Percentiles rank a stretch among this genome's conserved stretches.
phyloP scores from a whole-genome alignment of 2,888 invertebrate genomes.

The Athalia rosae region DNA sequence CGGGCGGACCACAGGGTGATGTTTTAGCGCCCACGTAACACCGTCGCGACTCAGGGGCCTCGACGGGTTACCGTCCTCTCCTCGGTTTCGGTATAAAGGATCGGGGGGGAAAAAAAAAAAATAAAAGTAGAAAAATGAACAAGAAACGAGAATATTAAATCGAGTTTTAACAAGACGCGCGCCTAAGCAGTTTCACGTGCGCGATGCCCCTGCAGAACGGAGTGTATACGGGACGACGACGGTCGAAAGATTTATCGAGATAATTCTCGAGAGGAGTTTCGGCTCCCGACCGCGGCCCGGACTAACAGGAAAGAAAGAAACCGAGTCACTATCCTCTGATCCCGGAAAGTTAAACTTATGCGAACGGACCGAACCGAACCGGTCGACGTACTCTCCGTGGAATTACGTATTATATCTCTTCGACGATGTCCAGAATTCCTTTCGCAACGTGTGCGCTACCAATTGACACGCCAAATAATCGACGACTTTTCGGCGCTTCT shows the following conservation, averaged over 20 bases:
- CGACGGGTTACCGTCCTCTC: constrained; percentile 2
- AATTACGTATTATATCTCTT: neutral
- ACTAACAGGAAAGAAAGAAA: neutral
- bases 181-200: constrained; percentile 31
- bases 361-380: too few relatives aligned
- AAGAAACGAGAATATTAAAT: neutral
- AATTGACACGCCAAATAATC: too few relatives aligned
- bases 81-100: neutral
- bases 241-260: constrained; percentile 27
- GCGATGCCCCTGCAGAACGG: constrained; percentile 18
- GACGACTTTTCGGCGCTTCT: too few relatives aligned
- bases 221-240: neutral
- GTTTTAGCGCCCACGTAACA: constrained; percentile 43
- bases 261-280: constrained; percentile 21
- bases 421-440: too few relatives aligned
- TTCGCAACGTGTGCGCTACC: too few relatives aligned
- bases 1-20: constrained; percentile 20
- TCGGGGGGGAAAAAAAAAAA: neutral
- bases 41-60: constrained; percentile 28
- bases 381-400: constrained; percentile 3
- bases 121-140: neutral
- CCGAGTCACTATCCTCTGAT: constrained; percentile 15
- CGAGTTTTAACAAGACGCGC: constrained; percentile 17
- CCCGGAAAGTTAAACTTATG: constrained; percentile 14
- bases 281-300: constrained; percentile 13